Evolutionary conservation across 2,888 invertebrate species (phyloP).

Genomic region (Hirtodrosophila confusa): DNA sequence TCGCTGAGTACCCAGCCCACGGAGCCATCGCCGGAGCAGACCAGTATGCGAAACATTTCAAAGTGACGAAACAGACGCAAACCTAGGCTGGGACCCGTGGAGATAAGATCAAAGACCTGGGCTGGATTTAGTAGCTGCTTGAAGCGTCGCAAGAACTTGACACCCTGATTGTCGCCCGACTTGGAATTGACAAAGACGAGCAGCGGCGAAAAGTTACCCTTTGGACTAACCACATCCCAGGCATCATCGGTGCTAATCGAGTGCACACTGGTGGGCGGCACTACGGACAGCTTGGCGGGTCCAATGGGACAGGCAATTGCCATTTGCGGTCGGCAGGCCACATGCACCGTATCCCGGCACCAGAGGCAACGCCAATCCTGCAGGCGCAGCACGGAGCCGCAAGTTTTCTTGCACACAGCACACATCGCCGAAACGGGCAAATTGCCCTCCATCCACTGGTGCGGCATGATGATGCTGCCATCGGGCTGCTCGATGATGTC

Average conservation of each 20-base stretch:
- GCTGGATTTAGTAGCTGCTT: conserved; percentile 98
- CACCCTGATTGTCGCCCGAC: conserved; percentile 98
- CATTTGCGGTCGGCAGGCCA: conserved; percentile 93
- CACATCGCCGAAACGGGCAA: conserved; percentile 97
- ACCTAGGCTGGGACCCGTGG: conserved; percentile 92
- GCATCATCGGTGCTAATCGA: conserved; percentile 95
- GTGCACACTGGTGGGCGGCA: conserved; percentile 96
- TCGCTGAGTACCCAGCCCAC: conserved; percentile 99
- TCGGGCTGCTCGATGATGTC: conserved; percentile 96
- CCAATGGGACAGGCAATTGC: conserved; percentile 93
- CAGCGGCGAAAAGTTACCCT: conserved; percentile 88
- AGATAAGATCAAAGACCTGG: conserved; percentile 98
- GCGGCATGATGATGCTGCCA: conserved; percentile 96
- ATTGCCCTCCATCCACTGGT: conserved; percentile 99
- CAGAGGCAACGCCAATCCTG: conserved; percentile 99
- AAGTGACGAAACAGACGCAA: conserved; percentile 96
- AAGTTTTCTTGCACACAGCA: conserved; percentile 96
- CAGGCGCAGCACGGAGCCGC: conserved; percentile 96
- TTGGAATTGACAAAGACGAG: conserved; percentile 99
- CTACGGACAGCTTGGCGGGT: conserved; percentile 94
- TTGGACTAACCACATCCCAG: conserved; percentile 93
- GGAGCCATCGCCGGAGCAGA: conserved; percentile 98
- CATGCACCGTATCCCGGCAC: conserved; percentile 96
- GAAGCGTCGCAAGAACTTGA: conserved; percentile 97
- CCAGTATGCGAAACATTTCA: conserved; percentile 97